Evolutionary conservation across 2,797 vertebrate genomes (phyloP).

Genomic region (Thamnophis elegans): DNA sequence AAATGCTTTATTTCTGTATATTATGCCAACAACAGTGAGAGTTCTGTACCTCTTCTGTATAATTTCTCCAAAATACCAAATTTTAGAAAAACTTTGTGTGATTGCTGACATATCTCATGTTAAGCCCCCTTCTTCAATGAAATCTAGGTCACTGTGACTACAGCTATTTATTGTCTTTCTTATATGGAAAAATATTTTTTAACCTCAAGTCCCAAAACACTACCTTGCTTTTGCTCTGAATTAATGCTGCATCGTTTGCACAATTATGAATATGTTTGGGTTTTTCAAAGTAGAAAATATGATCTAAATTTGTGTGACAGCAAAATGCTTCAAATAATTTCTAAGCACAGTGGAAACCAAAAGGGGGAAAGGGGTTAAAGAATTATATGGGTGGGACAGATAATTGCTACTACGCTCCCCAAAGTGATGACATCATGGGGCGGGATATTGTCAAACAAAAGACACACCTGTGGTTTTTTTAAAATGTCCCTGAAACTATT

Average conservation of each 20-base stretch:
- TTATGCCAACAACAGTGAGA: not conserved
- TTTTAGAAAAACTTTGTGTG: not conserved
- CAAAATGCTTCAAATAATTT: not conserved
- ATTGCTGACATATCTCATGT: not conserved
- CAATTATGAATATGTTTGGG: not conserved
- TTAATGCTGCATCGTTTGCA: not conserved
- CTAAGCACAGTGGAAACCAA: fast-evolving
- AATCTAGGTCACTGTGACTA: not conserved
- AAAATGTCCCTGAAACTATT: conserved; percentile 33
- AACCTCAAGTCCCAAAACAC: too few relatives aligned
- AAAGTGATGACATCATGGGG: conserved; percentile 4
- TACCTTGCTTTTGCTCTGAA: not conserved
- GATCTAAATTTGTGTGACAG: not conserved
- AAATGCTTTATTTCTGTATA: not conserved
- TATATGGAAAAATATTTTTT: not conserved
- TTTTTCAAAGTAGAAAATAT: not conserved
- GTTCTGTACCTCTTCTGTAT: not conserved
- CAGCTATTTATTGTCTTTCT: not conserved
- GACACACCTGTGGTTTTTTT: conserved; percentile 34
- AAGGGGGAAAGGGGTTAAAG: not conserved
- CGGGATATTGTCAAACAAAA: not conserved
- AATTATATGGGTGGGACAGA: not conserved
- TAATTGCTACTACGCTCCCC: not conserved
- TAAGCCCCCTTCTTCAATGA: not conserved
- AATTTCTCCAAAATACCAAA: not conserved